These are phyloP conservation scores for Petrocephalus microphthalmus DNA, from an alignment of 2,113 vertebrate genomes.

Conservation along the genomic window DNA sequence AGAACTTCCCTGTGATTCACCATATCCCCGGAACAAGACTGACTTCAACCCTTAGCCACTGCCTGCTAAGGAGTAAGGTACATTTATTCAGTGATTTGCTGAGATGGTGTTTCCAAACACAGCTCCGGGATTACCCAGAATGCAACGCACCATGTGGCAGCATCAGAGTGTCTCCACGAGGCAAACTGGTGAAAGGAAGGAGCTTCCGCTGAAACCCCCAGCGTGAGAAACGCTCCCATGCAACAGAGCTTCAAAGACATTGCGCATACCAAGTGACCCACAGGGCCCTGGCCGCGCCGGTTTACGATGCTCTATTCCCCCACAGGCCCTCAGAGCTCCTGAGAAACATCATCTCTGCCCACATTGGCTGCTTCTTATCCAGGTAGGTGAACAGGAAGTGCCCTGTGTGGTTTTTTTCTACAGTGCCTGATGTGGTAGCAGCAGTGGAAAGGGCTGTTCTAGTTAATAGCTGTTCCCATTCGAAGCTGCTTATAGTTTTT, in stretches of 20 bases:
- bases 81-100: neutral
- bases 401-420: neutral
- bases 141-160: neutral
- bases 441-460: neutral
- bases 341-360: neutral
- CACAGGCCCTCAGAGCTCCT: neutral
- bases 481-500: neutral
- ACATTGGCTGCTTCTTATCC: neutral
- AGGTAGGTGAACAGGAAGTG: neutral
- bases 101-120: constrained; percentile 23
- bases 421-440: neutral
- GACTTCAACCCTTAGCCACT: neutral
- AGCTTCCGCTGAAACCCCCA: neutral
- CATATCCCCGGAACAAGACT: neutral
- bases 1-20: constrained; percentile 30
- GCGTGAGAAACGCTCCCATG: neutral
- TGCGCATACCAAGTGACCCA: neutral
- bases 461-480: neutral
- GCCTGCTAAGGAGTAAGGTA: neutral
- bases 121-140: constrained; percentile 32
- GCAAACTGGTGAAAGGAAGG: neutral
- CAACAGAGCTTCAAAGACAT: neutral
- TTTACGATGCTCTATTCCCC: neutral
- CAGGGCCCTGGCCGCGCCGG: constrained; percentile 11
- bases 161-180: neutral